These are phyloP conservation scores for Pachypeltis micranthus DNA, from an alignment of 1,140 invertebrate genomes.

Conservation along the genomic window DNA sequence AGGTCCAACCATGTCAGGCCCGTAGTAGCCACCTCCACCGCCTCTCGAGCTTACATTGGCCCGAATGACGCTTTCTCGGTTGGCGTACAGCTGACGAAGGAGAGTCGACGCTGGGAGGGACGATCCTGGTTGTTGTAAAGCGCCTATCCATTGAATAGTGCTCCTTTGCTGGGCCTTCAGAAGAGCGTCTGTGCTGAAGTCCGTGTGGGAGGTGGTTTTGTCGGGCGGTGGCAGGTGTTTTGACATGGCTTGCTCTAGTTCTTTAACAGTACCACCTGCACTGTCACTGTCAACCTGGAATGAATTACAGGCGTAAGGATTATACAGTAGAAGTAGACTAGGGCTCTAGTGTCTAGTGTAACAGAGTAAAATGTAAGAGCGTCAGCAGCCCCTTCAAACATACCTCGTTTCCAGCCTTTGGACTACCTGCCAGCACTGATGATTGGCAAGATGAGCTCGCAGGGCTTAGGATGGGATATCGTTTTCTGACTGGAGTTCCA, in stretches of 20 bases:
- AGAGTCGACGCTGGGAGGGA: constrained; percentile 66
- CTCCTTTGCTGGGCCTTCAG: constrained; percentile 70
- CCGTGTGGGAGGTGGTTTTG: constrained; percentile 53
- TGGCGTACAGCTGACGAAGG: constrained; percentile 79
- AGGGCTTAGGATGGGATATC: constrained; percentile 42
- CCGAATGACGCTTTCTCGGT: constrained; percentile 85
- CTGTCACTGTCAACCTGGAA: constrained; percentile 32
- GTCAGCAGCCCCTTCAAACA: no score
- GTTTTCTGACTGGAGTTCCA: constrained; percentile 30
- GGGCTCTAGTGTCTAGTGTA: no score
- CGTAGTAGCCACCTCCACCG: constrained; percentile 34
- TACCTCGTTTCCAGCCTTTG: constrained; percentile 23
- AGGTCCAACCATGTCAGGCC: constrained; percentile 45
- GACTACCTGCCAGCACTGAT: constrained; percentile 34
- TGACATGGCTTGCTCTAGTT: constrained; percentile 91
- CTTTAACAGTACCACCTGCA: constrained; percentile 56
- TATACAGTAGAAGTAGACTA: no score
- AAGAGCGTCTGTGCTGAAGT: constrained; percentile 75
- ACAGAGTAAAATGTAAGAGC: no score
- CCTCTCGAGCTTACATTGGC: constrained; percentile 70
- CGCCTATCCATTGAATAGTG: constrained; percentile 88
- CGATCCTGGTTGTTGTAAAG: constrained; percentile 41
- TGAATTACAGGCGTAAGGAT: no score
- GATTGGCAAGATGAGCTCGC: constrained; percentile 47
- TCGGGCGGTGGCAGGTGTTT: constrained; percentile 68